Conservation (phyloP, 2,797 vertebrate genomes). For the Fringilla coelebs region DNA sequence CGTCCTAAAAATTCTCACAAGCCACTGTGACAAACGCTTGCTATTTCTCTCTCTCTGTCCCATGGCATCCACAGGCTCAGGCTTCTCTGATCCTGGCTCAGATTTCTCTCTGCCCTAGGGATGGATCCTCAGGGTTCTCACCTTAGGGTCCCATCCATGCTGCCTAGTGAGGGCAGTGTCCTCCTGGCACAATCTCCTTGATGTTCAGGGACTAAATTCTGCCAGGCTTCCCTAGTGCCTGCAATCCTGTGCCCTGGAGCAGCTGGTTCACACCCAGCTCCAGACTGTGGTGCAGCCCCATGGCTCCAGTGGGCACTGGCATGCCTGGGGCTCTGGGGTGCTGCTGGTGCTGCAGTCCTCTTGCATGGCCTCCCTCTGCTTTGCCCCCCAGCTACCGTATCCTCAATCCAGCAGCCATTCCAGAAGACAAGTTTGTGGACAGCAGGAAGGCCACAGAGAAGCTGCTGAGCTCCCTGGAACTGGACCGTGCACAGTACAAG, state of each 20-base stretch:
- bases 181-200: not conserved
- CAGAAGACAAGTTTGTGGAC: slow-evolving; percentile 91
- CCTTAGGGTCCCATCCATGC: not conserved
- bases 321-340: not conserved
- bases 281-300: not conserved
- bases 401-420: slow-evolving; percentile 89
- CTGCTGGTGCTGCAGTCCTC: not conserved
- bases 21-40: no score
- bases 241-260: not conserved
- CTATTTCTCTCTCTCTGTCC: no score
- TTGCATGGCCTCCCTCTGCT: not conserved
- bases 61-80: not conserved
- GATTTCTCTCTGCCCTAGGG: not conserved
- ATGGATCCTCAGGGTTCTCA: not conserved
- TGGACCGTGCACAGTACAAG: slow-evolving; percentile 87
- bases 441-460: slow-evolving; percentile 93
- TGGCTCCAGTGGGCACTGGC: not conserved
- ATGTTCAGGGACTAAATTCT: not conserved
- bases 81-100: not conserved
- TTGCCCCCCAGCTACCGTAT: slow-evolving; percentile 84
- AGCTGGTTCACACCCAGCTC: not conserved
- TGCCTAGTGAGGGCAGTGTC: not conserved
- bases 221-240: not conserved
- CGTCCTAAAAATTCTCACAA: no score
- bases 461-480: slow-evolving; percentile 84